Base-by-base conservation (phyloP, 2,888 invertebrate species). In the Standfussiana lucernea region DNA sequence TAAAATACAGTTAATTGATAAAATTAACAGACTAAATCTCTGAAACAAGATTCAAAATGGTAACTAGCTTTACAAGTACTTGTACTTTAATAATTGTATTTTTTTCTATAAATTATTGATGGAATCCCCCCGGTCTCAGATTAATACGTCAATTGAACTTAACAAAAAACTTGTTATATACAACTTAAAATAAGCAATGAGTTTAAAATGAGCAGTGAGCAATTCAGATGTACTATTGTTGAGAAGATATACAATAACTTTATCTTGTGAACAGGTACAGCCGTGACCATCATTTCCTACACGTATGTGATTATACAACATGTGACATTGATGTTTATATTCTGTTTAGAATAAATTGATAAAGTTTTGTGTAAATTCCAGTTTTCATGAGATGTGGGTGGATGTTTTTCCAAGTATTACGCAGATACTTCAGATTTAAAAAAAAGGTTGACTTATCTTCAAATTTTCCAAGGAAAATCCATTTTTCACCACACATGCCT, bases 271-370 rank as follows among this genome's bases (percentile, higher is more conserved):
- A 32, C 32, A 32, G 13, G 24, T 28, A 37, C 6, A 64, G 32
- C 47, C 40, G 15, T 59, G 21, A 32, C 37, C 32, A 47, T 79
- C 32, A 37, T 10, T 42, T 28, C 28, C 18, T 50, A 40, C n/a
- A 40, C n/a, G 18, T 59, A 10, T 5, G 2, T 56, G n/a, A n/a
- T 79, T 78, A n/a, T n/a, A n/a, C n/a, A n/a, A n/a, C n/a, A n/a
- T n/a, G n/a, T n/a, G 69, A 56, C 72, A 61, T 77, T 80, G 35
- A 61, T 61, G 50, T 47, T 50, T 59, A 80, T 61, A 50, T 80
- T 18, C 37, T 45, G 21, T 56, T 72, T 24, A n/a, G 7, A 28
- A 70, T 79, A 53, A 56, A 40, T 42, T 50, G 32, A 47, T 32
- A n/a, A 70, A 5, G 13, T 37, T 21, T 28, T 56, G 21, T n/a